phyloP scores from a whole-genome alignment of 2,113 vertebrate genomes.

The Passer montanus region DNA sequence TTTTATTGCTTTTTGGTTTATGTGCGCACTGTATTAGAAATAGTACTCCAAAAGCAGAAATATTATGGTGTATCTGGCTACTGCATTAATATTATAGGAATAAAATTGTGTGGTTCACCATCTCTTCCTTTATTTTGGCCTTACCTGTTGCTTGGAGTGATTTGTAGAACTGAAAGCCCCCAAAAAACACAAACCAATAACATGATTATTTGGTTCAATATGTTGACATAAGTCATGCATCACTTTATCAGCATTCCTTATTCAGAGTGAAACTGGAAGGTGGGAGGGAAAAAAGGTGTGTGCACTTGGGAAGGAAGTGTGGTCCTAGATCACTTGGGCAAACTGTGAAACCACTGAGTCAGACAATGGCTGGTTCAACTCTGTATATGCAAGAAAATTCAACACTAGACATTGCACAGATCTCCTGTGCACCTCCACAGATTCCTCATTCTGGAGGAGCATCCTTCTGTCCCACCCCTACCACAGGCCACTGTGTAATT shows the following conservation, averaged over 20 bases:
- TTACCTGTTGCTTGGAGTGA: neutral
- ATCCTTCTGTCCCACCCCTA: neutral
- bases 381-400: neutral
- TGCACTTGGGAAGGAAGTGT: neutral
- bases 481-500: neutral
- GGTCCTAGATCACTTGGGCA: neutral
- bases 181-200: neutral
- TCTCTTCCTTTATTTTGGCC: neutral
- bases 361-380: neutral
- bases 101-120: neutral
- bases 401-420: rapidly evolving
- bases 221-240: neutral
- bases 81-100: neutral
- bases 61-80: neutral
- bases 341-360: neutral
- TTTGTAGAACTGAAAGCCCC: neutral
- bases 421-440: neutral
- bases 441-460: neutral
- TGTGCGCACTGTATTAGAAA: neutral
- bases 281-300: neutral
- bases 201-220: neutral
- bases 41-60: neutral
- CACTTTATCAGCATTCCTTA: neutral
- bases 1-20: neutral
- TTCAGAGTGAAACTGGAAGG: neutral